Conservation (phyloP, 2,888 invertebrate genomes). For the Lysandra bellargus region DNA sequence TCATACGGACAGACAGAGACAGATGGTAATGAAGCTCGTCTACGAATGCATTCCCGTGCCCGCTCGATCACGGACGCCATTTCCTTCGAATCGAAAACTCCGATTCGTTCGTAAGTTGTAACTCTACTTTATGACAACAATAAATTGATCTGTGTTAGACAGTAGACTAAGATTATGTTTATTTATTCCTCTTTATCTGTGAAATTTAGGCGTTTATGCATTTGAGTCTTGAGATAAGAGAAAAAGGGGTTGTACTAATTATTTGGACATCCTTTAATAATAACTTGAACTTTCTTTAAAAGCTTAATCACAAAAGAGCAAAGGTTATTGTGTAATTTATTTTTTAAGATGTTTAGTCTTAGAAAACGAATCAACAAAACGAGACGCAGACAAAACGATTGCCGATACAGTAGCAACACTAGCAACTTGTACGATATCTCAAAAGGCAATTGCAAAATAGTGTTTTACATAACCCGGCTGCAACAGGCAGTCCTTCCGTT, state of each 20-base stretch:
- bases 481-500: conserved; percentile 59
- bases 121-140: conserved; percentile 42
- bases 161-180: background rate
- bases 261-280: background rate
- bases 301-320: background rate
- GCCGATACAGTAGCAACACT: conserved; percentile 6
- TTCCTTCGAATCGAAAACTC: conserved; percentile 50
- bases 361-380: background rate
- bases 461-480: conserved; percentile 33
- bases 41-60: conserved; percentile 42
- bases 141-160: conserved; percentile 13
- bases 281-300: background rate
- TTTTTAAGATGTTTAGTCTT: too few relatives aligned
- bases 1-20: conserved; percentile 39
- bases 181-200: background rate
- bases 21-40: conserved; percentile 40
- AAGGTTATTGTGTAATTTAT: too few relatives aligned
- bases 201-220: too few relatives aligned
- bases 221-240: too few relatives aligned
- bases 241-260: background rate
- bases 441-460: conserved; percentile 39
- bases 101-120: conserved; percentile 25
- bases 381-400: background rate
- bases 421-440: conserved; percentile 8
- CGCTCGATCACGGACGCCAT: conserved; percentile 45